Evolutionary conservation across 2,888 invertebrate genomes (phyloP).

Genomic region (Rhodophaea formosa): DNA sequence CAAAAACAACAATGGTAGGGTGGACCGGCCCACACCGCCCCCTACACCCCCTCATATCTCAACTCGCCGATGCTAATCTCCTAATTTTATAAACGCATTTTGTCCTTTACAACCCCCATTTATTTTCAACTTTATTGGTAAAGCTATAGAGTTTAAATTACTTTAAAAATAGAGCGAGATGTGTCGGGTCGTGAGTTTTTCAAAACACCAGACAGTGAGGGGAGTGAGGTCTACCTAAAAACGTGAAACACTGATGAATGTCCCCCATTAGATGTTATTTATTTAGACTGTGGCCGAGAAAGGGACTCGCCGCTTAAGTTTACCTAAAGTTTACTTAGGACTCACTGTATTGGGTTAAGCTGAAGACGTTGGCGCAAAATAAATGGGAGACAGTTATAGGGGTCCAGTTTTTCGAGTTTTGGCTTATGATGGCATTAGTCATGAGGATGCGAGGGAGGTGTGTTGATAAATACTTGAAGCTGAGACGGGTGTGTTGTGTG

Average conservation of each 20-base stretch:
- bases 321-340: constrained; percentile 79
- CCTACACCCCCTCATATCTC: constrained; percentile 68
- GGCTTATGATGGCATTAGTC: constrained; percentile 72
- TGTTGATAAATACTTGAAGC: constrained; percentile 17
- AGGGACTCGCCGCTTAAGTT: constrained; percentile 76
- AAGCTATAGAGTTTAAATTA: constrained; percentile 35
- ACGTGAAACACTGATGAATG: constrained; percentile 81
- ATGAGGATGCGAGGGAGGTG: constrained; percentile 29
- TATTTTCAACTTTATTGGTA: constrained; percentile 34
- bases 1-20: constrained; percentile 70
- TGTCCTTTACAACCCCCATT: constrained; percentile 39
- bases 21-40: constrained; percentile 55
- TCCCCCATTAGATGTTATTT: constrained; percentile 82
- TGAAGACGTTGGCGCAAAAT: constrained; percentile 73
- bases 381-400: constrained; percentile 70
- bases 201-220: constrained; percentile 67
- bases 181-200: constrained; percentile 54
- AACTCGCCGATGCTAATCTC: constrained; percentile 77
- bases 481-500: constrained; percentile 1
- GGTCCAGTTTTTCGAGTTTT: constrained; percentile 75
- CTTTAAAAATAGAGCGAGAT: constrained; percentile 31
- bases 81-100: constrained; percentile 67
- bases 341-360: constrained; percentile 76
- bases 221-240: constrained; percentile 76
- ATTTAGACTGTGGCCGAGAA: constrained; percentile 80